Base-by-base conservation (phyloP, 1,140 invertebrate species). In the Listronotus bonariensis region DNA sequence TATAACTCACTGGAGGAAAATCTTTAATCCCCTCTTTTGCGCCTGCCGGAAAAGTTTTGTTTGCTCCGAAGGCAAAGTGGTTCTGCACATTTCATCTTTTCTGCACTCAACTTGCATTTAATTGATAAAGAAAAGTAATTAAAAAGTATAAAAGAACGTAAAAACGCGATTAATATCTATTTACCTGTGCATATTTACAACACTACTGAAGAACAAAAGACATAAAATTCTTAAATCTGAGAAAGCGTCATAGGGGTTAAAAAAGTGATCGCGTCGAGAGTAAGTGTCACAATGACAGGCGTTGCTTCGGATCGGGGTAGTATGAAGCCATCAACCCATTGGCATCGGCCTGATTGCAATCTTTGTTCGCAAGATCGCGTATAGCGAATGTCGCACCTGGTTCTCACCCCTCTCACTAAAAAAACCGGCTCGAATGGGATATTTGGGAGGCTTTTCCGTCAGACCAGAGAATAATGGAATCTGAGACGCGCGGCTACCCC, bases 401-500 rank as follows among this genome's bases (percentile, higher is more conserved):
- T 51, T 61, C 65, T 67, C 69, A 67, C 72, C 71, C 72, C 72
- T 70, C 72, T 74, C 72, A 70, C 70, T 65, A 67, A 68, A 68
- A 73, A 74, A 74, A 74, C 70, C 72, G 72, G 72, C 68, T 74
- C 68, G 68, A 72, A 73, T 70, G 65, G 63, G 59, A 72, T 68
- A 72, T 69, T 72, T 68, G 72, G 72, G 68, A 69, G 68, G 48
- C 64, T 60, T 66, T 72, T 69, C 61, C 69, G 68, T 74, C 68
- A 72, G 71, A 68, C 66, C 70, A 58, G 68, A 72, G 65, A 70
- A 74, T 74, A 74, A 74, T 74, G 72, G 72, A 74, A 74, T 74
- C 72, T 74, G 72, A 74, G 72, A 74, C 70, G 68, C 67, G 63
- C 65, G 63, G 59, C 70, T 74, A 74, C 72, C 72, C 72, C 72